Evolutionary conservation across 1,140 invertebrate genomes (phyloP), one percentile per base, ranked within the genome.

Genomic region (Drosophila subobscura): DNA sequence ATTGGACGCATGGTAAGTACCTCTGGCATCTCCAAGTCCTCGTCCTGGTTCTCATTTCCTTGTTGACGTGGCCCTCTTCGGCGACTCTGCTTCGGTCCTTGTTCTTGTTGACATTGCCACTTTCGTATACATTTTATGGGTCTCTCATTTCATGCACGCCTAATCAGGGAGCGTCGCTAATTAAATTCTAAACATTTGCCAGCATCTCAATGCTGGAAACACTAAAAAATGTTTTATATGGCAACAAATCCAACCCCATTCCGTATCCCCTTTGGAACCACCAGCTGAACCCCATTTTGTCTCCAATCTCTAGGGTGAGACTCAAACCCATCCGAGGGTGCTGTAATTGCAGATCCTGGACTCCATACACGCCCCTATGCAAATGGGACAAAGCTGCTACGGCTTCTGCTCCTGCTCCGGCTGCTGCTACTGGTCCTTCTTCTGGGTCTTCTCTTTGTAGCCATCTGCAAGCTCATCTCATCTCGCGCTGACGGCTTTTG

Each of bases 151-250:
- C 68, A 79, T 64, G 66, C 80, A 72, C 55, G 72, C 75, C 81
- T 86, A 86, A 88, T 81, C 83, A 68, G 71, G 41, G 58, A 50
- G 83, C 83, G 78, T 72, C 50, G 78, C 83, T 89, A 89, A 89
- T 89, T 89, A 89, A 89, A 89, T 89, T 89, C 75, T 89, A 80
- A 89, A 71, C 79, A 89, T 72, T 80, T 58, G 77, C 79, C 71
- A 56, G 58, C 77, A 79, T 73, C 61, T 65, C 29, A 25, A n/a
- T 33, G 72, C 54, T 60, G 29, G 42, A 47, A 77, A 61, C 70
- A 77, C 54, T 85, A 85, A 85, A 85, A 85, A 86, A 86, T 85
- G 58, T 86, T 81, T 71, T 85, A 86, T 80, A 85, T 57, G 65
- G 41, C 52, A 52, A 72, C 60, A 41, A 58, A 70, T 37, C 41